Percentiles rank a stretch among this genome's conserved stretches.
These are phyloP conservation scores for Oligia strigilis DNA, from an alignment of 2,888 invertebrate species.

Conservation along the genomic window DNA sequence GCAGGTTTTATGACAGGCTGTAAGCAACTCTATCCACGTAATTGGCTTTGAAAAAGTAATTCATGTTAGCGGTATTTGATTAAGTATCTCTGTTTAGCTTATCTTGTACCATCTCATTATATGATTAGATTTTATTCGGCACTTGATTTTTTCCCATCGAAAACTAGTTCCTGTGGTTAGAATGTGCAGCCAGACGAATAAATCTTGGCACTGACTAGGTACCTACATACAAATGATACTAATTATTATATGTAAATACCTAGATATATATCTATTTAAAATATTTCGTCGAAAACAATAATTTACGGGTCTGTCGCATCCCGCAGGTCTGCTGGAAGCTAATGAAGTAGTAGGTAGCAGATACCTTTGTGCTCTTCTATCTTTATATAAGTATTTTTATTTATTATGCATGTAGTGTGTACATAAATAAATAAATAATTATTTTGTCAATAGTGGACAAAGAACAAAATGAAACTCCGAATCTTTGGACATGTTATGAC, in stretches of 20 bases:
- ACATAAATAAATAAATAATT: neutral
- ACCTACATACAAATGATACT: neutral
- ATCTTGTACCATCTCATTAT: constrained; percentile 41
- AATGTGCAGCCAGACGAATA: constrained; percentile 9
- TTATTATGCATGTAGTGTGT: neutral
- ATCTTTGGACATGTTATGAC: constrained; percentile 45
- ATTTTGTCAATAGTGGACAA: neutral
- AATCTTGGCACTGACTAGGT: constrained; percentile 14
- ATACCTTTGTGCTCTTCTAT: neutral
- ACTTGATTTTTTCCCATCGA: constrained; percentile 28
- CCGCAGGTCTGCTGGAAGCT: neutral
- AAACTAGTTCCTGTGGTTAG: constrained; percentile 26
- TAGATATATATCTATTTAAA: neutral
- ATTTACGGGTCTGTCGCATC: neutral
- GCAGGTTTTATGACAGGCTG: constrained; percentile 60
- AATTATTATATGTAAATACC: neutral
- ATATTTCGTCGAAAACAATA: constrained; percentile 15
- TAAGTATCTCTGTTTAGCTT: constrained; percentile 38
- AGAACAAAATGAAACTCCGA: constrained; percentile 17
- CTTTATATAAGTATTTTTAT: neutral
- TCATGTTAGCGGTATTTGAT: constrained; percentile 51
- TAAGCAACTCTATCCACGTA: constrained; percentile 55
- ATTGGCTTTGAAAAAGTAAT: constrained; percentile 64
- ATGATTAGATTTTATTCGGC: constrained; percentile 32
- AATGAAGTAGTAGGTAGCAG: neutral